phyloP scores from a whole-genome alignment of 2,113 vertebrate species.

The Anoura caudifer region DNA sequence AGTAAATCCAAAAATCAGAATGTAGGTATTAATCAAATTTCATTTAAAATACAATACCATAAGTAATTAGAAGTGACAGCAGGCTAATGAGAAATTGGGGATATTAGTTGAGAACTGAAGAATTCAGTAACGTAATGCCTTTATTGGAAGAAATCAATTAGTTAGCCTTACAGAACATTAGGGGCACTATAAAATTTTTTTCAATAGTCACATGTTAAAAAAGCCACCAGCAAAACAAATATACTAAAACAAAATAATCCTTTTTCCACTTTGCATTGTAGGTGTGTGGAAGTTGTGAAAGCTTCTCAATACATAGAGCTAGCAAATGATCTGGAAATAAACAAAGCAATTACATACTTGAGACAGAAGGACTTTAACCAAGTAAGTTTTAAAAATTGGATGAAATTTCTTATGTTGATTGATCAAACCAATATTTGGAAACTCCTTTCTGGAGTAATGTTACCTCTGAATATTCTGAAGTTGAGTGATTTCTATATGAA shows the following conservation, averaged over 20 bases:
- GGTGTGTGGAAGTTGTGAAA: conserved; percentile 97
- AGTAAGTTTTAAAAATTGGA: conserved; percentile 79
- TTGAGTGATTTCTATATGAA: background rate
- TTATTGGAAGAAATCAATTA: background rate
- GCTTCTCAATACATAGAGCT: conserved; percentile 94
- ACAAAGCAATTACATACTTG: conserved; percentile 98
- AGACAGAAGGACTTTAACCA: conserved; percentile 95
- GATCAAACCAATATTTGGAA: background rate
- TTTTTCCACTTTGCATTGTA: conserved; percentile 72
- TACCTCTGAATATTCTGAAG: conserved; percentile 12
- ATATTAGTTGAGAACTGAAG: background rate
- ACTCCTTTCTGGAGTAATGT: background rate
- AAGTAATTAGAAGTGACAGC: background rate
- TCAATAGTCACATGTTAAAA: background rate
- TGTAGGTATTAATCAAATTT: background rate
- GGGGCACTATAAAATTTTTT: background rate
- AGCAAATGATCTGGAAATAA: conserved; percentile 97
- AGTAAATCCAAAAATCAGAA: background rate
- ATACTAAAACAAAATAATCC: background rate
- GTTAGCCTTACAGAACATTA: background rate
- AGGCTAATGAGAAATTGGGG: background rate
- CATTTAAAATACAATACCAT: background rate
- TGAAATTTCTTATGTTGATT: background rate
- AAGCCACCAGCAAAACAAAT: background rate
- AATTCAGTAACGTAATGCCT: background rate